phyloP scores from a whole-genome alignment of 2,113 vertebrate genomes.

The Planiliza haematocheilus region DNA sequence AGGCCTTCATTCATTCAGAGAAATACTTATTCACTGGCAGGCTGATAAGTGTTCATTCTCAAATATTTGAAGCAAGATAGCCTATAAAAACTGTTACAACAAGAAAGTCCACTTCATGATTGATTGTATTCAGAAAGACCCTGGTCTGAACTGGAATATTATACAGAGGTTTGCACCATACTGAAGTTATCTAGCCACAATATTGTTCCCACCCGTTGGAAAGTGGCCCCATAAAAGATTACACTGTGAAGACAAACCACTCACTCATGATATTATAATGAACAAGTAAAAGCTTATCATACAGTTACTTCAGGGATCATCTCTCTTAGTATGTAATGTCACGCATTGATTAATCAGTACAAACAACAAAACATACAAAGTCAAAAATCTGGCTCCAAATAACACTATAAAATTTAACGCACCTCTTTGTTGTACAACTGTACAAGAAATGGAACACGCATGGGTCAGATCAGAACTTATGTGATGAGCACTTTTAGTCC shows the following conservation, averaged over 20 bases:
- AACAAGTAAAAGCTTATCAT: slow-evolving; percentile 10
- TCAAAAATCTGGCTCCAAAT: slow-evolving; percentile 31
- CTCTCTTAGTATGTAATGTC: neutral
- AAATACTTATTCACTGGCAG: slow-evolving; percentile 9
- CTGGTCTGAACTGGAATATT: slow-evolving; percentile 4
- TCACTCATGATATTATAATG: neutral
- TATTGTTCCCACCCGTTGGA: neutral
- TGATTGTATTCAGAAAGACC: slow-evolving; percentile 2
- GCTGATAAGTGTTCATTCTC: slow-evolving; percentile 16
- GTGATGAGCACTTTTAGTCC: slow-evolving; percentile 13
- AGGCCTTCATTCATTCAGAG: slow-evolving; percentile 23
- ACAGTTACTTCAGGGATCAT: neutral
- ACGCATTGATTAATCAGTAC: slow-evolving; percentile 15
- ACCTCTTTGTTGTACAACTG: slow-evolving; percentile 44
- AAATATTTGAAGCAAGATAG: slow-evolving; percentile 28
- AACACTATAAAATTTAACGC: slow-evolving; percentile 43
- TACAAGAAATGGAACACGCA: slow-evolving; percentile 1
- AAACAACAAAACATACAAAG: slow-evolving; percentile 54
- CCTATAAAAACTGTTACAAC: slow-evolving; percentile 25
- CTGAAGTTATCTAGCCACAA: slow-evolving; percentile 4
- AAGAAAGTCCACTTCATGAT: slow-evolving; percentile 26
- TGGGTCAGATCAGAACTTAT: neutral
- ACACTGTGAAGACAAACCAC: neutral
- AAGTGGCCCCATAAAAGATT: slow-evolving; percentile 15
- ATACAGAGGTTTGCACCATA: slow-evolving; percentile 31